phyloP scores from a whole-genome alignment of 2,113 vertebrate species.

The Leucoraja erinaceus region DNA sequence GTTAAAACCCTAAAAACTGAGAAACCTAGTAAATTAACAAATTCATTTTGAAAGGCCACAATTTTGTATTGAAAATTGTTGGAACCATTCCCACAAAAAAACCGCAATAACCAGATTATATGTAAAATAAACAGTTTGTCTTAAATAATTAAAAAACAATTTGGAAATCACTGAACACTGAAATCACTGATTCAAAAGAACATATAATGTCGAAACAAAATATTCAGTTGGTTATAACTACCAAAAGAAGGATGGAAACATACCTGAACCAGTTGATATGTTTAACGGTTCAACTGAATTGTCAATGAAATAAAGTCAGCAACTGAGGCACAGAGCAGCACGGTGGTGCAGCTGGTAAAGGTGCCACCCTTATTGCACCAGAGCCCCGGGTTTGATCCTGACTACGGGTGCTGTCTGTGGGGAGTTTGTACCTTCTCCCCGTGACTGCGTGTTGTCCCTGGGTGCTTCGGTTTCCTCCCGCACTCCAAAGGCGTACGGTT shows the following conservation, averaged over 20 bases:
- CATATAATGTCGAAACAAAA: too few relatives aligned
- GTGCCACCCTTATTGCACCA: too few relatives aligned
- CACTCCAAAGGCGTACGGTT: too few relatives aligned
- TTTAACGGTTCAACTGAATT: not conserved
- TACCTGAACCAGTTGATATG: not conserved
- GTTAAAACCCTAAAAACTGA: not conserved
- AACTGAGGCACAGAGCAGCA: not conserved
- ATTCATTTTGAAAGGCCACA: not conserved
- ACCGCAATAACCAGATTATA: not conserved
- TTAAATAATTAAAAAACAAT: not conserved
- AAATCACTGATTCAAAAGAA: too few relatives aligned
- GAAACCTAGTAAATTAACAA: not conserved
- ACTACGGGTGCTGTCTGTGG: too few relatives aligned
- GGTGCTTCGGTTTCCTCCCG: too few relatives aligned
- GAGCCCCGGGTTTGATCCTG: too few relatives aligned
- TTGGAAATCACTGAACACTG: not conserved
- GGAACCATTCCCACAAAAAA: not conserved
- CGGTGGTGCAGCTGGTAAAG: too few relatives aligned
- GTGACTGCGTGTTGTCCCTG: too few relatives aligned
- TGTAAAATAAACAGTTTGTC: not conserved
- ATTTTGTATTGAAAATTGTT: not conserved
- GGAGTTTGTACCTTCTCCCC: too few relatives aligned
- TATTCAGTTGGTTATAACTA: not conserved
- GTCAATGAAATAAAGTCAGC: not conserved
- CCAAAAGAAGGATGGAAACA: not conserved